A percentile compares a stretch with the other conserved stretches of the same genome.
Conservation (phyloP, 1,140 invertebrate genomes). For the Drosophila sturtevanti region DNA sequence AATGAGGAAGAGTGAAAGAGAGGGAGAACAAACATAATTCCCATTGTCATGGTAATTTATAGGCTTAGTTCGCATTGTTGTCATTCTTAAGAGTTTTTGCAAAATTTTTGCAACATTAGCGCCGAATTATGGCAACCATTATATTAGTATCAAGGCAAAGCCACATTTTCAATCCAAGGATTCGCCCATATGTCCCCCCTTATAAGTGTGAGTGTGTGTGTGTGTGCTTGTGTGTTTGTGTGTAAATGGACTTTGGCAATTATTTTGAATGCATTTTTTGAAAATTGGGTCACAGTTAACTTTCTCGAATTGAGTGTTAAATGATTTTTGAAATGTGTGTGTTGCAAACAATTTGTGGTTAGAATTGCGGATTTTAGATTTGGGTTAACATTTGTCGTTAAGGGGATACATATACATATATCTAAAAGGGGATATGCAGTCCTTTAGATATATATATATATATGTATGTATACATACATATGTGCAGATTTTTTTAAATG, state of each 20-base stretch:
- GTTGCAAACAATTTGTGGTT: constrained; percentile 2
- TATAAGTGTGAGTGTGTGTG: no score
- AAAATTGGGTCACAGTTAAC: constrained; percentile 58
- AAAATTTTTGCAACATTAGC: constrained; percentile 55
- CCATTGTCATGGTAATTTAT: constrained; percentile 61
- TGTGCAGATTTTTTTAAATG: constrained; percentile 49
- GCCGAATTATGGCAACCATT: constrained; percentile 47
- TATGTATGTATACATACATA: no score
- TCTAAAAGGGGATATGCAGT: background rate
- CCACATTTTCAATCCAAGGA: constrained; percentile 11
- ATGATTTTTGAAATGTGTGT: constrained; percentile 27
- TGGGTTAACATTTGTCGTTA: constrained; percentile 8
- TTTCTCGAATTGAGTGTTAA: constrained; percentile 54
- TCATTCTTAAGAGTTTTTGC: constrained; percentile 32
- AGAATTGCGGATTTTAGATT: constrained; percentile 18
- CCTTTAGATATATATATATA: constrained; percentile 38
- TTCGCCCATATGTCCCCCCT: constrained; percentile 53
- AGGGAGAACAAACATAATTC: constrained; percentile 31
- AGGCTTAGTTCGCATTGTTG: constrained; percentile 57
- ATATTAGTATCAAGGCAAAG: constrained; percentile 5
- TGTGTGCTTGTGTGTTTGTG: constrained; percentile 17
- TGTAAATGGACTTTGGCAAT: constrained; percentile 56
- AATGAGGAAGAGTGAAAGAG: background rate
- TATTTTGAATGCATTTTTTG: constrained; percentile 33
- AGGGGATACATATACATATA: no score